Evolutionary conservation across 2,797 vertebrate species (phyloP).

Genomic region (Gymnocypris eckloni): DNA sequence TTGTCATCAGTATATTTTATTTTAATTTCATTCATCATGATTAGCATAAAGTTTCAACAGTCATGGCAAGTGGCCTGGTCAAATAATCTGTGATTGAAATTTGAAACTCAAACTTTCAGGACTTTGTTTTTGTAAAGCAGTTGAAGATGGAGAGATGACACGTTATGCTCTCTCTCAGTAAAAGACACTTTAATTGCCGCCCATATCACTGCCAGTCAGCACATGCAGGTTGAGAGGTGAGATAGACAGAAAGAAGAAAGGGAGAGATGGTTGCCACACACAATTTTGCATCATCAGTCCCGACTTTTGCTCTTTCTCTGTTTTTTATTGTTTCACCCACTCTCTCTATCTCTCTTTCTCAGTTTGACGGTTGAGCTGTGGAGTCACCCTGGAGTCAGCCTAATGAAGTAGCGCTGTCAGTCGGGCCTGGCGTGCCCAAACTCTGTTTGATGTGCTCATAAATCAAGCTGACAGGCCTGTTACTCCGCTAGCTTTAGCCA

Average conservation of each 20-base stretch:
- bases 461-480: conserved; percentile 93
- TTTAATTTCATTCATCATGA: conserved; percentile 20
- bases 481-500: conserved; percentile 89
- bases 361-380: conserved; percentile 76
- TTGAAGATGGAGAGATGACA: conserved; percentile 9
- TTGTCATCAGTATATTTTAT: conserved; percentile 10
- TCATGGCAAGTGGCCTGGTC: neutral
- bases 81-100: conserved; percentile 1
- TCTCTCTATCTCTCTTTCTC: conserved; percentile 32
- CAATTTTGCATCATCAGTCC: conserved; percentile 68
- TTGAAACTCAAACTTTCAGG: neutral
- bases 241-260: conserved; percentile 41
- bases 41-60: conserved; percentile 10
- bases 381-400: conserved; percentile 85
- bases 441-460: conserved; percentile 97
- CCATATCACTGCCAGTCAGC: conserved; percentile 52
- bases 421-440: conserved; percentile 87
- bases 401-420: conserved; percentile 92
- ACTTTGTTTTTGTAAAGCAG: conserved; percentile 26
- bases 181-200: conserved; percentile 60
- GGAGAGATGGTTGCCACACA: conserved; percentile 62
- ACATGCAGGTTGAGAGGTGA: conserved; percentile 46
- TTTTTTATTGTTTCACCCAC: conserved; percentile 57
- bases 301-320: conserved; percentile 70
- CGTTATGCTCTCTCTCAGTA: conserved; percentile 4